Evolutionary conservation across 2,888 invertebrate genomes (phyloP).

Genomic region (Cephus spinipes): DNA sequence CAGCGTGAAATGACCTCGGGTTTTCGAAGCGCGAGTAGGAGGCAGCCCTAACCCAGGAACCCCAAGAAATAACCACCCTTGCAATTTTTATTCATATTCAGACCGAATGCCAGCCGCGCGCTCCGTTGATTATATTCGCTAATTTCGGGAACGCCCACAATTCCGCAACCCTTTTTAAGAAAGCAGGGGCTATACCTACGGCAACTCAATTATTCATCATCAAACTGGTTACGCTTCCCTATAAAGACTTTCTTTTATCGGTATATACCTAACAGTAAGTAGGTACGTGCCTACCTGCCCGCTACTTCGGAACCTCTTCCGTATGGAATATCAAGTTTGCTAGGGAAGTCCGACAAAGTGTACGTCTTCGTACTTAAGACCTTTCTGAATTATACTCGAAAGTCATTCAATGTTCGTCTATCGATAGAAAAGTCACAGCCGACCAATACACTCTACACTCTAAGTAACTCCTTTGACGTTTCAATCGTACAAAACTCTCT

Average conservation of each 20-base stretch:
- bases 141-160: background rate
- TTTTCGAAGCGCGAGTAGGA: background rate
- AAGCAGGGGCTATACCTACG: background rate
- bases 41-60: background rate
- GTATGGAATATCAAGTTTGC: background rate
- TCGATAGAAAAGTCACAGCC: background rate
- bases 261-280: conserved; percentile 3
- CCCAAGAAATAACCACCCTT: background rate
- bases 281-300: background rate
- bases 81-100: background rate
- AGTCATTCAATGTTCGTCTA: background rate
- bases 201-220: conserved; percentile 50
- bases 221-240: conserved; percentile 39
- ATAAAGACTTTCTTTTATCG: conserved; percentile 50
- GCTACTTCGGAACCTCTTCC: background rate
- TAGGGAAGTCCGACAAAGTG: background rate
- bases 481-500: background rate
- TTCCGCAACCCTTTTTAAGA: background rate
- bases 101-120: background rate
- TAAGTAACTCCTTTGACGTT: background rate
- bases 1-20: background rate
- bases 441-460: background rate
- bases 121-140: background rate
- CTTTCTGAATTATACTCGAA: background rate
- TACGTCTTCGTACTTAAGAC: background rate